Percentiles rank a stretch among this genome's conserved stretches.
These are phyloP conservation scores for Mesocentrotus franciscanus DNA, from an alignment of 53 echinoderm and acorn worm genomes.

Conservation along the genomic window DNA sequence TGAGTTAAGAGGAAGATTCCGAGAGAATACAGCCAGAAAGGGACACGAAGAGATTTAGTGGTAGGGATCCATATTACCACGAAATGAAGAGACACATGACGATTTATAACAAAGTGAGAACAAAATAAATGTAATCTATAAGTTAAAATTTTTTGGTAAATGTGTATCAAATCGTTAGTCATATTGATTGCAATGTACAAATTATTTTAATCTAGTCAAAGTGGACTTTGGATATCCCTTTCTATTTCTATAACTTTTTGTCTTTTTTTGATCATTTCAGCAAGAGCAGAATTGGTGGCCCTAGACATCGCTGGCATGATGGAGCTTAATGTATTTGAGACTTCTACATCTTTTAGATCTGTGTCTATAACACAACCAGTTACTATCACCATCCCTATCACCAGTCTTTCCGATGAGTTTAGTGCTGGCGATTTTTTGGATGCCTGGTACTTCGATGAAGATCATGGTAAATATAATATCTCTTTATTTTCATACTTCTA, in stretches of 20 bases:
- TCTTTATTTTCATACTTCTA: not conserved
- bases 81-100: too few species aligned
- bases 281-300: not conserved
- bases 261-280: not conserved
- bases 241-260: not conserved
- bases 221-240: not conserved
- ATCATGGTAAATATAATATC: slow-evolving; percentile 46
- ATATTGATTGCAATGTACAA: too few species aligned
- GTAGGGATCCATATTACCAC: too few species aligned
- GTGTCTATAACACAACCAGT: not conserved
- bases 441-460: slow-evolving; percentile 71
- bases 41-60: too few species aligned
- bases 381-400: slow-evolving; percentile 59
- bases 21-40: too few species aligned
- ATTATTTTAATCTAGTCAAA: not conserved
- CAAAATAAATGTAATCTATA: too few species aligned
- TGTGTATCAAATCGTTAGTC: too few species aligned
- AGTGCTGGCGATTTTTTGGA: slow-evolving; percentile 59
- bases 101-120: too few species aligned
- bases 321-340: slow-evolving; percentile 61
- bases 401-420: slow-evolving; percentile 61
- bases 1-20: too few species aligned
- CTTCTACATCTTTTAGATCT: not conserved
- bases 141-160: too few species aligned
- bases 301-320: slow-evolving; percentile 66